Percentiles rank a stretch among this genome's conserved stretches.
phyloP scores from a whole-genome alignment of 2,113 vertebrate species.

The Pachyramphus minor region DNA sequence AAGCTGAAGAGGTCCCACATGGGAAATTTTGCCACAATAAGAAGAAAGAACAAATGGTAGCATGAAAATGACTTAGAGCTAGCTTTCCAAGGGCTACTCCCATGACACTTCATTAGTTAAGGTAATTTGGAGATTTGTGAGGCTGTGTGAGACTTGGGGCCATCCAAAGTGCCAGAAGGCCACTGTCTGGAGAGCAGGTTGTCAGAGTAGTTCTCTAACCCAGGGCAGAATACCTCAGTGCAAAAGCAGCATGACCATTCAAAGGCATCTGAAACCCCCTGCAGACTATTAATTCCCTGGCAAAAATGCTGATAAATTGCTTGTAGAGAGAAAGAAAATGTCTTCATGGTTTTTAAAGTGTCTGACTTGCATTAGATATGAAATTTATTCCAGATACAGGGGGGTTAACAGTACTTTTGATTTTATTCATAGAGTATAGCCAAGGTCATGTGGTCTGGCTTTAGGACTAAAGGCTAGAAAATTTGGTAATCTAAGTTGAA shows the following conservation, averaged over 20 bases:
- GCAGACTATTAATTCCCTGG: neutral
- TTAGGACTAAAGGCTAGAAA: neutral
- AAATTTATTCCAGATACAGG: neutral
- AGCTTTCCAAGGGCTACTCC: neutral
- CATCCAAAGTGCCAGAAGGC: neutral
- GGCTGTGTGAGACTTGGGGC: neutral
- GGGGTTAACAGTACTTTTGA: neutral
- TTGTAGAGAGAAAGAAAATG: neutral
- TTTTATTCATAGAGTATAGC: neutral
- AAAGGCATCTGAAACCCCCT: constrained; percentile 5
- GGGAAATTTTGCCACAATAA: neutral
- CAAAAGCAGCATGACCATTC: constrained; percentile 27
- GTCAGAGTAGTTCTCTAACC: neutral
- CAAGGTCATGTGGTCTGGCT: neutral
- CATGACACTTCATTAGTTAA: neutral
- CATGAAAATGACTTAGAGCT: neutral
- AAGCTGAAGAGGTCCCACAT: neutral
- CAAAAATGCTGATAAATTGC: neutral
- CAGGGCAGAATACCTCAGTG: neutral
- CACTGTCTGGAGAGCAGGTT: constrained; percentile 5
- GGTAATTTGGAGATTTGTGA: neutral
- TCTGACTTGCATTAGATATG: neutral
- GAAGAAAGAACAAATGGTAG: neutral
- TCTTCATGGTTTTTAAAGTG: neutral
- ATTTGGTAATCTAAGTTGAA: neutral